A percentile compares a stretch with the other conserved stretches of the same genome.
These are phyloP conservation scores for Blastobasis adustella DNA, from an alignment of 2,888 invertebrate species.

Conservation along the genomic window DNA sequence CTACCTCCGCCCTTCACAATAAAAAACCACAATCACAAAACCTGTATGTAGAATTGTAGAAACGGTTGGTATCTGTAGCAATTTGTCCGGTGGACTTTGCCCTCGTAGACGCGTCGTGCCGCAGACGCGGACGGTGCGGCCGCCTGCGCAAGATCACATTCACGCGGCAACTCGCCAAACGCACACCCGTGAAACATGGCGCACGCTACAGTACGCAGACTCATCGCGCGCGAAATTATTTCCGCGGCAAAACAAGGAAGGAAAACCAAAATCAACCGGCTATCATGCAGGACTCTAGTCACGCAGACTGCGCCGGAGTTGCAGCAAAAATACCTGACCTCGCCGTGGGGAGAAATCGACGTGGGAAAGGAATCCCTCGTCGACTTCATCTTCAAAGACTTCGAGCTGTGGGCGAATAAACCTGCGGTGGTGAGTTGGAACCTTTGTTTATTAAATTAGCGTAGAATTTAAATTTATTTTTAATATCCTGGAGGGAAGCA, in stretches of 20 bases:
- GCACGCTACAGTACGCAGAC: constrained; percentile 64
- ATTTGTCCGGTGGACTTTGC: constrained; percentile 48
- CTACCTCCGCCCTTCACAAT: too few relatives aligned
- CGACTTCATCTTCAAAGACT: constrained; percentile 74
- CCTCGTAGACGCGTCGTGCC: constrained; percentile 11
- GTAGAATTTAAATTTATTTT: too few relatives aligned
- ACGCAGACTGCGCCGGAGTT: constrained; percentile 47
- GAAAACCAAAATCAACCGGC: constrained; percentile 26
- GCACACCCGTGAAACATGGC: constrained; percentile 40
- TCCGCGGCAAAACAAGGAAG: constrained; percentile 33
- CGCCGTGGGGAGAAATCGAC: constrained; percentile 67
- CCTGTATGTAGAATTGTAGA: not conserved
- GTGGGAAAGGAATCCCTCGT: constrained; percentile 74
- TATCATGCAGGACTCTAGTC: constrained; percentile 37
- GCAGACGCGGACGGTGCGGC: constrained; percentile 15
- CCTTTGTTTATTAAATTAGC: not conserved
- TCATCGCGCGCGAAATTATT: constrained; percentile 46
- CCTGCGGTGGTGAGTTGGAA: constrained; percentile 77
- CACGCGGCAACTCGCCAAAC: not conserved
- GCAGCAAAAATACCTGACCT: constrained; percentile 45
- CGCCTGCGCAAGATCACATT: constrained; percentile 31
- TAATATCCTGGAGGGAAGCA: too few relatives aligned
- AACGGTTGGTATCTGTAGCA: too few relatives aligned
- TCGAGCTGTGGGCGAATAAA: constrained; percentile 72
- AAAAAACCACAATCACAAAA: not conserved